Evolutionary conservation across 2,888 invertebrate species (phyloP).

Genomic region (Enchytraeus crypticus): DNA sequence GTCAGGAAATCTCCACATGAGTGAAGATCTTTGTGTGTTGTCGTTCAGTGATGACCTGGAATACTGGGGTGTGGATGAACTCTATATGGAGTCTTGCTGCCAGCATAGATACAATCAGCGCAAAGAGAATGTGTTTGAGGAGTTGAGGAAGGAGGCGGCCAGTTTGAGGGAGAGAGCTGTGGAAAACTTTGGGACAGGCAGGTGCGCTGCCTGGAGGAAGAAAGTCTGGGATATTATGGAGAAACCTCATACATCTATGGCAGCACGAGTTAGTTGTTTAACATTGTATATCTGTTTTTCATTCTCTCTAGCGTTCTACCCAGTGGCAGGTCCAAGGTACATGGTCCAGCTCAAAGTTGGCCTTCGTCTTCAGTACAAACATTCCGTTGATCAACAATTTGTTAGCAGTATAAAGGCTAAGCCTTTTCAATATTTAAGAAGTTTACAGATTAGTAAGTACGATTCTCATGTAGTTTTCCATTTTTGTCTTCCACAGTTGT

Average conservation of each 20-base stretch:
- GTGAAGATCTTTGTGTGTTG: conserved; percentile 97
- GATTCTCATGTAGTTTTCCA: no score
- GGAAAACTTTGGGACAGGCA: conserved; percentile 83
- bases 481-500: no score
- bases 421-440: no score
- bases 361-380: no score
- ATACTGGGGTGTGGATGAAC: conserved; percentile 96
- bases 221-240: conserved; percentile 95
- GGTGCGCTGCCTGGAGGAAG: conserved; percentile 88
- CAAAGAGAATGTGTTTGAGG: conserved; percentile 92
- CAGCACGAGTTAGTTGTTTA: conserved; percentile 98
- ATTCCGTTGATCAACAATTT: no score
- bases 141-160: conserved; percentile 98
- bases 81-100: conserved; percentile 93
- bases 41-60: conserved; percentile 97
- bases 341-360: no score
- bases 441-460: no score
- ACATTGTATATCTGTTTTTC: no score
- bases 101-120: conserved; percentile 97
- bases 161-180: conserved; percentile 79
- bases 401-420: no score
- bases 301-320: no score
- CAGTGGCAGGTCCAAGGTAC: no score
- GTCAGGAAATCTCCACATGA: conserved; percentile 91
- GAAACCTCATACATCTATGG: conserved; percentile 92